phyloP scores from a whole-genome alignment of 1,140 invertebrate species.

The Nylanderia fulva region DNA sequence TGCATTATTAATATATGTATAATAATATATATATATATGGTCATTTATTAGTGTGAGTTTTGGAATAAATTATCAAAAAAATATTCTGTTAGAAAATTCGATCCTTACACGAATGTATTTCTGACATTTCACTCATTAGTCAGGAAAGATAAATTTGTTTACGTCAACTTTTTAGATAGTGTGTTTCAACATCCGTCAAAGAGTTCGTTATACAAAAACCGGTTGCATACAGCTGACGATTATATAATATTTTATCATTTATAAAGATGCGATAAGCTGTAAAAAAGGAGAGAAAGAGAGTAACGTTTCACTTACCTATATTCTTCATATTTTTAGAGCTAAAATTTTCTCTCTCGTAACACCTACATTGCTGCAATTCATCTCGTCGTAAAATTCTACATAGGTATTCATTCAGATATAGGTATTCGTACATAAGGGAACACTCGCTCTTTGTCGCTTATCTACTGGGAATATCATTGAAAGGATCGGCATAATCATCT shows the following conservation, averaged over 20 bases:
- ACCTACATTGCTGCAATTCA: conserved; percentile 5
- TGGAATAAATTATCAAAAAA: neutral
- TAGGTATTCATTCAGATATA: no score
- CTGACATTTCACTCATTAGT: neutral
- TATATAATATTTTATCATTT: no score
- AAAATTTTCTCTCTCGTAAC: conserved; percentile 5
- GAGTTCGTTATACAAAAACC: neutral
- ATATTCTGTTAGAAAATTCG: neutral
- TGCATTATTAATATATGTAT: no score
- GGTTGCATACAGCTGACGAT: neutral
- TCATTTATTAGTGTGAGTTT: neutral
- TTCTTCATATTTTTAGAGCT: conserved; percentile 24
- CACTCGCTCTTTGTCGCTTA: conserved; percentile 7
- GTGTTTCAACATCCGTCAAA: neutral
- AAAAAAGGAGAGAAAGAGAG: no score
- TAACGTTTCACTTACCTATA: no score
- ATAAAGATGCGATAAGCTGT: no score
- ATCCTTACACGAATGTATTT: neutral
- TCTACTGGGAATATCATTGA: conserved; percentile 29
- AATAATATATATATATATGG: neutral
- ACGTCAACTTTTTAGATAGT: neutral
- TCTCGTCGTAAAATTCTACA: conserved; percentile 11
- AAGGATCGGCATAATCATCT: conserved; percentile 6
- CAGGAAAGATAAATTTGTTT: neutral
- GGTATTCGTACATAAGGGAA: conserved; percentile 9